These are phyloP conservation scores for Zygothrica quintamaculata DNA, from an alignment of 2,888 invertebrate genomes.

Conservation along the genomic window DNA sequence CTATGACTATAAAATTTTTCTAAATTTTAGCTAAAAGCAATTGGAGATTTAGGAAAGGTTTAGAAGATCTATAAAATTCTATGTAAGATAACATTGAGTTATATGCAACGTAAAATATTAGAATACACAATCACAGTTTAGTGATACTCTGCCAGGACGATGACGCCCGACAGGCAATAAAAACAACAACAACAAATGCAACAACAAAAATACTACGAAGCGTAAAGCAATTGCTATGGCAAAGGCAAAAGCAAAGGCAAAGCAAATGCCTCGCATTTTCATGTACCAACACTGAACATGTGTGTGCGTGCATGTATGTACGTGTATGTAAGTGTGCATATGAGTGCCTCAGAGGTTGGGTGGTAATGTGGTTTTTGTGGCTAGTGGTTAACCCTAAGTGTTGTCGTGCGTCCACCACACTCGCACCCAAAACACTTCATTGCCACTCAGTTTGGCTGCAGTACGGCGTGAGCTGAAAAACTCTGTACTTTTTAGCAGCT, in stretches of 20 bases:
- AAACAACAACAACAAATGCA: no score
- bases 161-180: slow-evolving; percentile 19
- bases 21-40: background rate
- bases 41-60: background rate
- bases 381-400: slow-evolving; percentile 72
- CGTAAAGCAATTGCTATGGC: slow-evolving; percentile 46
- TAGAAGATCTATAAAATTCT: background rate
- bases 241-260: slow-evolving; percentile 35
- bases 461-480: slow-evolving; percentile 55
- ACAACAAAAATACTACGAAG: slow-evolving; percentile 47
- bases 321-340: slow-evolving; percentile 12
- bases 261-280: slow-evolving; percentile 25
- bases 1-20: no score
- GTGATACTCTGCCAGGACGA: slow-evolving; percentile 22
- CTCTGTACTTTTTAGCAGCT: slow-evolving; percentile 59
- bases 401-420: slow-evolving; percentile 49
- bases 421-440: slow-evolving; percentile 34
- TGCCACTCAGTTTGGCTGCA: slow-evolving; percentile 58
- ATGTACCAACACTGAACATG: slow-evolving; percentile 8
- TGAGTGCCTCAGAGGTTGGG: slow-evolving; percentile 6
- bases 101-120: slow-evolving; percentile 43
- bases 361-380: slow-evolving; percentile 50
- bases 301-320: slow-evolving; percentile 14
- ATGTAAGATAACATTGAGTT: background rate
- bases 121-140: slow-evolving; percentile 39